Evolutionary conservation across 2,797 vertebrate genomes (phyloP).

Genomic region (Myiothlypis chrysogaster): DNA sequence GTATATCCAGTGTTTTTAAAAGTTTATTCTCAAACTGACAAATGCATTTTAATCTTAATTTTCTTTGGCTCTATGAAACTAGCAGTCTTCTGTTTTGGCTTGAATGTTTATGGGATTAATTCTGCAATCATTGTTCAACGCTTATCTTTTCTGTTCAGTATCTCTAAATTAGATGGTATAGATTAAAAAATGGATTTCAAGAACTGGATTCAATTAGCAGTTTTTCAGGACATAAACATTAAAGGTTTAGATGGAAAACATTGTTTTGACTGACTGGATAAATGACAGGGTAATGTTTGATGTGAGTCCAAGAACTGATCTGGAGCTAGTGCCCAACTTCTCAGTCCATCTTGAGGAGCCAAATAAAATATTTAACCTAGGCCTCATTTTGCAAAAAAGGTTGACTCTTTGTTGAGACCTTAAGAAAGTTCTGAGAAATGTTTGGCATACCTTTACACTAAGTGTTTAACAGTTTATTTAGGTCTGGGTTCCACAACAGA

Average conservation of each 20-base stretch:
- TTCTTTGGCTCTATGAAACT: constrained; percentile 54
- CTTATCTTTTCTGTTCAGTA: constrained; percentile 66
- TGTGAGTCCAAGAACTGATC: constrained; percentile 77
- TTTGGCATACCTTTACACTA: constrained; percentile 79
- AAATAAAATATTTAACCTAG: constrained; percentile 84
- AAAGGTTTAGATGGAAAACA: constrained; percentile 79
- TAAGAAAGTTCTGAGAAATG: constrained; percentile 76
- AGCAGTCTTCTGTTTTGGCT: constrained; percentile 66
- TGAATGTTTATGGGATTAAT: constrained; percentile 55
- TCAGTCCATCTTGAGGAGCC: constrained; percentile 75
- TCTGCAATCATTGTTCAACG: background rate
- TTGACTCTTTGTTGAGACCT: constrained; percentile 77
- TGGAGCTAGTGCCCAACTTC: constrained; percentile 76
- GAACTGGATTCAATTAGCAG: constrained; percentile 80
- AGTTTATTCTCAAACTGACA: constrained; percentile 50
- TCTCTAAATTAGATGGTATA: constrained; percentile 71
- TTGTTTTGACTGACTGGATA: constrained; percentile 82
- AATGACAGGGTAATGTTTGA: constrained; percentile 80
- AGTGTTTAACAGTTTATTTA: constrained; percentile 79
- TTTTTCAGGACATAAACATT: constrained; percentile 79
- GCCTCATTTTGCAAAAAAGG: constrained; percentile 73
- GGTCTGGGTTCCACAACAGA: constrained; percentile 70
- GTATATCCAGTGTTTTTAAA: constrained; percentile 42
- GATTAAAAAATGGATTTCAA: constrained; percentile 70
- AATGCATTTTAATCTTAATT: constrained; percentile 53